Evolutionary conservation across 2,797 vertebrate genomes (phyloP).

Genomic region (Enoplosus armatus): DNA sequence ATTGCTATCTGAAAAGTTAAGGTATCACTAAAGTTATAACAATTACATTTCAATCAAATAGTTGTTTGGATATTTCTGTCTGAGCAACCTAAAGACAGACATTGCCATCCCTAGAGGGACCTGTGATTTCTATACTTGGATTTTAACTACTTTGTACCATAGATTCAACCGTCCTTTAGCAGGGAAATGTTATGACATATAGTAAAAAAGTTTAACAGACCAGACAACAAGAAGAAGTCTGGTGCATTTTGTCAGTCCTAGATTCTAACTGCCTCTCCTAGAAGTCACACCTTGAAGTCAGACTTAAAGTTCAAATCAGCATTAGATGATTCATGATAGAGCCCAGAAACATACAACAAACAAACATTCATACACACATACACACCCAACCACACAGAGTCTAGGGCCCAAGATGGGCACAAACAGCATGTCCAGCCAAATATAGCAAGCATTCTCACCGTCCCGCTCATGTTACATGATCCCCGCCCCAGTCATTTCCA

Average conservation of each 20-base stretch:
- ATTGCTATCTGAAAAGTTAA: neutral
- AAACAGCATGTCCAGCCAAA: conserved; percentile 77
- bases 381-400: conserved; percentile 45
- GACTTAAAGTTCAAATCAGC: neutral
- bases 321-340: neutral
- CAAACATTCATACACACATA: conserved; percentile 14
- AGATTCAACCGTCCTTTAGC: neutral
- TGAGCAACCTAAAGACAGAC: neutral
- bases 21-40: too few species aligned
- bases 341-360: conserved; percentile 12
- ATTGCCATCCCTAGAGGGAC: neutral
- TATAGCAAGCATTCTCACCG: conserved; percentile 79
- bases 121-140: neutral
- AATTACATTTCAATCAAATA: neutral
- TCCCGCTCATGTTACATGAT: conserved; percentile 68
- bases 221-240: neutral
- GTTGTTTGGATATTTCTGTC: neutral
- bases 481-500: conserved; percentile 46
- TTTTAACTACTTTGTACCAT: neutral
- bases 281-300: neutral
- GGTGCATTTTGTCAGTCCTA: neutral
- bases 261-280: neutral
- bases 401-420: conserved; percentile 83
- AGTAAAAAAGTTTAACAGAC: neutral
- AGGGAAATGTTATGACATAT: neutral